These are phyloP conservation scores for Pyrrhia umbra DNA, from an alignment of 2,888 invertebrate species.

Conservation along the genomic window DNA sequence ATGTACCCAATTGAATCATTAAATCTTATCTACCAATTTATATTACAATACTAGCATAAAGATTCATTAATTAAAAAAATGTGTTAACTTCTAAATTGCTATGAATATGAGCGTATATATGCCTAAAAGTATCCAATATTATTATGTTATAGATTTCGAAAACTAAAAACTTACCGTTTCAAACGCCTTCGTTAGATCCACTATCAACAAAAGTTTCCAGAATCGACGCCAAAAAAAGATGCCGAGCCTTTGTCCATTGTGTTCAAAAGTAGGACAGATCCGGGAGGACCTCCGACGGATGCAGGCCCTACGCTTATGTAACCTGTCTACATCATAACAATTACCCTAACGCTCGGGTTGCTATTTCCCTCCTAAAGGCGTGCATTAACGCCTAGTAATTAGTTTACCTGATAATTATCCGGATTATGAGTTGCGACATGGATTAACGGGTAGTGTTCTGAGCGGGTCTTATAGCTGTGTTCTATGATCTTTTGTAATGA, in stretches of 20 bases:
- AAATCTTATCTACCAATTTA: not conserved
- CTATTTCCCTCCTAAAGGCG: constrained; percentile 48
- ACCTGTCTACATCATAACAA: constrained; percentile 57
- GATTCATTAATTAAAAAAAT: no score
- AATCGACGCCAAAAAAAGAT: not conserved
- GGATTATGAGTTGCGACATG: constrained; percentile 54
- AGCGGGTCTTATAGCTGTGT: constrained; percentile 6
- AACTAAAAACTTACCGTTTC: not conserved
- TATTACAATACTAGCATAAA: not conserved
- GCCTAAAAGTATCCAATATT: no score
- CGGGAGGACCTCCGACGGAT: constrained; percentile 34
- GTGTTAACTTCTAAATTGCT: no score
- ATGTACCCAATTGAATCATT: not conserved
- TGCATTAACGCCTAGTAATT: constrained; percentile 62
- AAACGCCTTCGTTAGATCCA: constrained; percentile 22
- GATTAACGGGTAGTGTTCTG: constrained; percentile 42
- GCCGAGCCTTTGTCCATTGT: constrained; percentile 37
- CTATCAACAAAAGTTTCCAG: not conserved
- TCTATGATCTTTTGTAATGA: constrained; percentile 8
- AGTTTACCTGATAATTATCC: constrained; percentile 61
- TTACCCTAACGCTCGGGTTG: constrained; percentile 53
- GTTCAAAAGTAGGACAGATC: constrained; percentile 45
- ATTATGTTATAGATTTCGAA: no score
- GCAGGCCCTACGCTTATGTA: constrained; percentile 47
- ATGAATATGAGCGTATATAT: no score